These are phyloP conservation scores for Chaetodon trifascialis DNA, from an alignment of 2,113 vertebrate species.

Conservation along the genomic window DNA sequence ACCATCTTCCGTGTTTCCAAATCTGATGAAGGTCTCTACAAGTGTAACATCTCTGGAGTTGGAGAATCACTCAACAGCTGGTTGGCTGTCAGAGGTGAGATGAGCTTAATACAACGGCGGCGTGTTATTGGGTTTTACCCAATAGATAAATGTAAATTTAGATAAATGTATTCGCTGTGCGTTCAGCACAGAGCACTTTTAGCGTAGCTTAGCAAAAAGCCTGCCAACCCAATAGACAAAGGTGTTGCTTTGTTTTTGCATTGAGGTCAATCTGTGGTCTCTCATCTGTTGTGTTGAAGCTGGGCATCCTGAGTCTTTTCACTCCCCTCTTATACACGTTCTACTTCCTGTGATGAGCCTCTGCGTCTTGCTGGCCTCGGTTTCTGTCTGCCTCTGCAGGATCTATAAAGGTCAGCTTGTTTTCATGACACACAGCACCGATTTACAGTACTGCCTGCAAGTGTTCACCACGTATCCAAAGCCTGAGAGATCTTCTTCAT, in stretches of 20 bases:
- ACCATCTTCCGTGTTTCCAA: background rate
- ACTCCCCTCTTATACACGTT: accelerated
- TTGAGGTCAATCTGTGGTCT: constrained; percentile 19
- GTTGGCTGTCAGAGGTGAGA: constrained; percentile 43
- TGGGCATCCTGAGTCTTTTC: accelerated
- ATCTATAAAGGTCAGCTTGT: constrained; percentile 20
- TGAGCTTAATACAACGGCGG: background rate
- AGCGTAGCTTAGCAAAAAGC: no score
- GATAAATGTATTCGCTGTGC: no score
- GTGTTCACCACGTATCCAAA: no score
- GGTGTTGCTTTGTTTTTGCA: background rate
- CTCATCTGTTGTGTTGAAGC: background rate
- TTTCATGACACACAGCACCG: background rate
- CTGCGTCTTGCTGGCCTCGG: background rate
- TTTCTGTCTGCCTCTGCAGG: constrained; percentile 13
- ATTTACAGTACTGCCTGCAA: no score
- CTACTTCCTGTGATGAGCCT: constrained; percentile 27
- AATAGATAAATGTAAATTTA: no score
- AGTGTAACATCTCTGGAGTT: constrained; percentile 2
- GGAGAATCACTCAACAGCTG: background rate
- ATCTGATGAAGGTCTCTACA: constrained; percentile 38
- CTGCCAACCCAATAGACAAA: no score
- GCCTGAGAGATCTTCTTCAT: no score
- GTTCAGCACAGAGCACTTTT: no score
- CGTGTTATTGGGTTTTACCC: no score